Base-by-base conservation (phyloP, 1,140 invertebrate species). In the Drosophila bocqueti region DNA sequence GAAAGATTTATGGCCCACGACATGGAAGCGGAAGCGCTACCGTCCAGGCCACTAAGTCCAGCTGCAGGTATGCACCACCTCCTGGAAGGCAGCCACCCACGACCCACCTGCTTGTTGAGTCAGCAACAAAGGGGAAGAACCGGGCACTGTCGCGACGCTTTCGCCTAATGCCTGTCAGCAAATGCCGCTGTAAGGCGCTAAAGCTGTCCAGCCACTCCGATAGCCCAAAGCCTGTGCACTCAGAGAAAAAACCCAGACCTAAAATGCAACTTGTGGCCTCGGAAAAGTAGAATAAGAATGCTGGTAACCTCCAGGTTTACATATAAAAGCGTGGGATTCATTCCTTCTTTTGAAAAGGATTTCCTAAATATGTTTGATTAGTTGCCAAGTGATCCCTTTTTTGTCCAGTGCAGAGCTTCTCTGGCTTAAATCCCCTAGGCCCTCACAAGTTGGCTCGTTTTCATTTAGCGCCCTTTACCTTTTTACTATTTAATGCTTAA, bases 101-200 rank as follows among this genome's bases (percentile, higher is more conserved):
- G 0, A 18, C 10, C 40, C 72, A 34, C 61, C 76, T 68, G 75
- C 62, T 47, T 68, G 78, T 79, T 52, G 71, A 81, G 78, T 81
- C 75, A 81, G 83, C 84, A 77, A 74, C 77, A 78, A 78, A 52
- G 46, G 29, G 47, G 10, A 34, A 38, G 34, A 21, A 69, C 43
- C 11, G 43, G 43, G 49, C 43, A 43, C 24, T 50, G 64, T 55
- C 38, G 65, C 59, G 43, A 49, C 61, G 49, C 42, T 61, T 60
- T 40, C 76, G 79, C 66, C 81, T 84, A 89, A 84, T 83, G 77
- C 81, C 81, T 90, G 84, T 80, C 84, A 89, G 86, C 85, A 81
- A 80, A 74, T 73, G 67, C 63, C 74, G 82, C 64, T 77, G 67
- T 64, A 60, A 69, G 74, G 76, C 60, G 65, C 71, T 80, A 77